Evolutionary conservation across 1,140 invertebrate genomes (phyloP).

Genomic region (Pantala flavescens): DNA sequence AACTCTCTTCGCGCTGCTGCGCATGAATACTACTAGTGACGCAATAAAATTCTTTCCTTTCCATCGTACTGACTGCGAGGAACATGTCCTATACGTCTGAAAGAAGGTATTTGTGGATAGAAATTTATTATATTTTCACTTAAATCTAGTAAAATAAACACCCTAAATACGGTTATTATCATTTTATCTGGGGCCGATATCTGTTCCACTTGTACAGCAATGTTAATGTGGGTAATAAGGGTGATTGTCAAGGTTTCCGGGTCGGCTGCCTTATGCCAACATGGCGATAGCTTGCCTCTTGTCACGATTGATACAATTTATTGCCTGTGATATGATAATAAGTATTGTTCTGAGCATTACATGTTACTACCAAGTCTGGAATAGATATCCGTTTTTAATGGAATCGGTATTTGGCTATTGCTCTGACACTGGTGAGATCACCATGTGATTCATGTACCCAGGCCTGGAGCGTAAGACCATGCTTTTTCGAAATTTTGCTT

Average conservation of each 20-base stretch:
- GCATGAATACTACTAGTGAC: conserved; percentile 14
- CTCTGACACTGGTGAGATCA: not conserved
- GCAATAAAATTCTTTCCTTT: conserved; percentile 16
- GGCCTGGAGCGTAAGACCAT: not conserved
- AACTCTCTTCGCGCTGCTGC: conserved; percentile 1
- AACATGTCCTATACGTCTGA: conserved; percentile 17
- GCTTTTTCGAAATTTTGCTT: not conserved
- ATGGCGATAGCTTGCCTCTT: conserved; percentile 13
- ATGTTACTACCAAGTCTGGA: not conserved
- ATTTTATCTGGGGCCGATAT: not conserved
- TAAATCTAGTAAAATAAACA: not conserved
- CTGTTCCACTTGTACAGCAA: not conserved
- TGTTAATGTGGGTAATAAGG: not conserved
- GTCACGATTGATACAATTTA: not conserved
- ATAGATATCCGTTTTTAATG: not conserved
- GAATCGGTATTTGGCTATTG: not conserved
- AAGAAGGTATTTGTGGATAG: conserved; percentile 12
- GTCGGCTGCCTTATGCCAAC: conserved; percentile 12
- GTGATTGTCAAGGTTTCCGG: conserved; percentile 15
- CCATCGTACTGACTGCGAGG: conserved; percentile 15
- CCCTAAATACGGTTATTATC: not conserved
- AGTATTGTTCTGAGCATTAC: not conserved
- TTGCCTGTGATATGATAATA: not conserved
- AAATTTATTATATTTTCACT: not conserved
- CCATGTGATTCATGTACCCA: not conserved